These are phyloP conservation scores for Galerucella nymphaeae DNA, from an alignment of 2,888 invertebrate genomes.

Conservation along the genomic window DNA sequence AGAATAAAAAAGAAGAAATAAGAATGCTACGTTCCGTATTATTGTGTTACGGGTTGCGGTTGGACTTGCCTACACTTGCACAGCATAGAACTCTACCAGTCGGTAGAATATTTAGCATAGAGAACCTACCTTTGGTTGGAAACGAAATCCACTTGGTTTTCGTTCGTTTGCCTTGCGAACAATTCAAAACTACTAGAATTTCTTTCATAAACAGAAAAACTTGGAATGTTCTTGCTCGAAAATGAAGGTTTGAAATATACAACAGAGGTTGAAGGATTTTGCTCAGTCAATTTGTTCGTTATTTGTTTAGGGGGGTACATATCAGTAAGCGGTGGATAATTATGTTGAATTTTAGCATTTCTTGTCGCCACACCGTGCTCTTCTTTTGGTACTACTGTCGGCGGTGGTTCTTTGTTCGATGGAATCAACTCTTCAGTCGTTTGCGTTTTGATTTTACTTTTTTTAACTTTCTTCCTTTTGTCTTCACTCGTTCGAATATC, in stretches of 20 bases:
- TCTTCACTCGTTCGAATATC: background rate
- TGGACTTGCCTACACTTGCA: no score
- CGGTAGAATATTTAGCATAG: no score
- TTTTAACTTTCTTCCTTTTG: background rate
- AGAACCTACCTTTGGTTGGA: constrained; percentile 8
- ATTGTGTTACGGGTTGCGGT: no score
- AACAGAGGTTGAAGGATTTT: constrained; percentile 17
- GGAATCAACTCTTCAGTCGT: background rate
- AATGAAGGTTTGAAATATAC: constrained; percentile 15
- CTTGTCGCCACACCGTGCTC: background rate
- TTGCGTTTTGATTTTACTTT: constrained; percentile 6
- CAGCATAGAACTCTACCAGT: no score
- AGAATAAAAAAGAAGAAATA: no score
- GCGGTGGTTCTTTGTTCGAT: background rate
- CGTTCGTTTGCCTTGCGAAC: background rate
- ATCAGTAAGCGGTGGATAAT: background rate
- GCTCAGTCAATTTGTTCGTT: background rate
- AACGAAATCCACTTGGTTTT: background rate
- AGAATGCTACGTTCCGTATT: no score
- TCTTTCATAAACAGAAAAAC: background rate
- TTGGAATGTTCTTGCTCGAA: background rate
- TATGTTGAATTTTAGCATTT: background rate
- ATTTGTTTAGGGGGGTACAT: background rate
- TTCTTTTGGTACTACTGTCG: background rate
- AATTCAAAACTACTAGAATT: background rate